Evolutionary conservation across 2,888 invertebrate genomes (phyloP), one percentile per base, ranked within the genome.

Genomic region (Mimas tiliae): DNA sequence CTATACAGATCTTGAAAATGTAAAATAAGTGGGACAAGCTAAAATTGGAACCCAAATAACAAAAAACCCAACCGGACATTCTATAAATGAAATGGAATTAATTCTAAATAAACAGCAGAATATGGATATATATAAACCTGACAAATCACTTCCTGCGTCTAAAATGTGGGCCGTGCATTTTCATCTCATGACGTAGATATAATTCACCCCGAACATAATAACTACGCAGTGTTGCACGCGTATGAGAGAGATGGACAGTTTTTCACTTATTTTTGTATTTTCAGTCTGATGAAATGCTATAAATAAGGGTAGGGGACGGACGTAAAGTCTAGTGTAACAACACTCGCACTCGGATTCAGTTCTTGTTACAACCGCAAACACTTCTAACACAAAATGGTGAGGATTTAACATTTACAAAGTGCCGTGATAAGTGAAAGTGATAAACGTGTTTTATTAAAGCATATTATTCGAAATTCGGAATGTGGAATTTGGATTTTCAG

Each of bases 301-400:
- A 93, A 92, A 93, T 93, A 93, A 86, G 90, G 92, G 92, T 91
- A 85, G 82, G 79, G 83, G 74, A 76, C 82, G 82, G 82, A 84
- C 83, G 85, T 83, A 82, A 84, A 87, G 83, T 86, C 85, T 89
- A 93, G 93, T 93, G 93, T 93, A 91, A 91, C 89, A 89, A 84
- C 92, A 93, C 91, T 92, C 93, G 93, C 93, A 92, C 91, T 90
- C 92, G 85, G 86, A 86, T 90, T 91, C 91, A 85, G 93, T 93
- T 93, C 93, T 91, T 91, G 90, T 93, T 91, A 89, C 90, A 78
- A 83, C 89, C 84, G 83, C 79, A 85, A 85, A 86, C 83, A 84
- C 87, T 81, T 84, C 78, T 82, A 76, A 81, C 71, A 75, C 84
- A 88, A 75, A 81, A 92, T 93, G 93, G 93, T 93, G 91, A 93